Percentiles rank a stretch among this genome's conserved stretches.
Conservation (phyloP, 2,113 vertebrate genomes). For the Hippocampus guttulatus region DNA sequence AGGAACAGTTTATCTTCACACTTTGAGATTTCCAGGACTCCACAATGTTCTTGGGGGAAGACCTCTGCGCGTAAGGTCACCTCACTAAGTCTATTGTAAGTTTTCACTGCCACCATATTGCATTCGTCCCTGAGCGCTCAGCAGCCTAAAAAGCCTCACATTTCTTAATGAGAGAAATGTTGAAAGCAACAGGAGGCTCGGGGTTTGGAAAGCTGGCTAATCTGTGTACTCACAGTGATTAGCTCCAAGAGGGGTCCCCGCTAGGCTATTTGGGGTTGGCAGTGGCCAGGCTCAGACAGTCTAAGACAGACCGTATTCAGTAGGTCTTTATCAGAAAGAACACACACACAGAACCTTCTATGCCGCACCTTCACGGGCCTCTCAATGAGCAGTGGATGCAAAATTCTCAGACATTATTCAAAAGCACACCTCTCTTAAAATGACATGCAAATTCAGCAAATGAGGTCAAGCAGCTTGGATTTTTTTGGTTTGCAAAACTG, state of each 20-base stretch:
- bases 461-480: constrained; percentile 1
- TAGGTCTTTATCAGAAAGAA: constrained; percentile 22
- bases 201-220: constrained; percentile 43
- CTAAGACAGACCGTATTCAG: constrained; percentile 41
- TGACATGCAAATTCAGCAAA: constrained; percentile 17
- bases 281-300: constrained; percentile 47
- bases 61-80: background rate
- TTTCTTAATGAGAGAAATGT: constrained; percentile 51
- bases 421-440: background rate
- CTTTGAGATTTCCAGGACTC: background rate
- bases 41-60: background rate
- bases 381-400: background rate
- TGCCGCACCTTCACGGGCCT: constrained; percentile 26
- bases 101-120: background rate
- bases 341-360: constrained; percentile 6
- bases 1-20: background rate
- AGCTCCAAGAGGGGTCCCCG: constrained; percentile 30
- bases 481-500: background rate
- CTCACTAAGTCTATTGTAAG: background rate
- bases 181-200: constrained; percentile 24
- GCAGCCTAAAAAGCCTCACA: constrained; percentile 2
- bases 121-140: background rate
- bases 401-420: background rate
- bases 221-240: constrained; percentile 49
- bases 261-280: constrained; percentile 32